Evolutionary conservation across 2,113 vertebrate species (phyloP), one percentile per base, ranked within the genome.

Genomic region (Thalassarche chlororhynchos): DNA sequence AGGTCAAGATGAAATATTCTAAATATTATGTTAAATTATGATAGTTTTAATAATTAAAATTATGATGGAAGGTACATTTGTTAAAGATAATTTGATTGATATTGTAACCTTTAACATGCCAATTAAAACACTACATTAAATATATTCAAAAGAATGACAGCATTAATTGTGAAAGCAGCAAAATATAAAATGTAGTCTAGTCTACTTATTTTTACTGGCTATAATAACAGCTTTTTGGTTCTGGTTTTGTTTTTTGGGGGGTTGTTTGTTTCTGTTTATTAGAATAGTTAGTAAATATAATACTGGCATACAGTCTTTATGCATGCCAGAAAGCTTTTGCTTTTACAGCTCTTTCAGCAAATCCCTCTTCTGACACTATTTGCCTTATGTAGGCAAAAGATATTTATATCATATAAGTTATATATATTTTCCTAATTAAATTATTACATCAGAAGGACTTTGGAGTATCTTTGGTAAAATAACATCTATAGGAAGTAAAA

Each of bases 211-310:
- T 91, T 70, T 74, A 19, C 14, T 54, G 19, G 12, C 28, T 40
- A 25, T n/a, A 91, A 32, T 14, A 68, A 32, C 21, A 69, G 5
- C 1, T n/a, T 54, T 76, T 58, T 54, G 2, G 5, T 60, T 78
- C 14, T 74, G 5, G 0, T 38, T 75, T 68, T 36, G 4, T 7
- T 68, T 46, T 24, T 8, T 15, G 47, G 4, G 3, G 2, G 2
- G 2, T 14, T 28, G 5, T 18, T 77, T 36, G 3, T 36, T n/a
- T 70, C 26, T 55, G 21, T 12, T 54, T 54, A 40, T 85, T 76
- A 46, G 10, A 54, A 77, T 51, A 46, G 17, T 18, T 47, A 79
- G 8, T 54, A 69, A 49, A 65, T 36, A 15, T 36, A 28, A 47
- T 36, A 52, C 7, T 54, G 24, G 1, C 11, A 34, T 61, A 65